phyloP scores from a whole-genome alignment of 2,797 vertebrate species.

The Capromys pilorides region DNA sequence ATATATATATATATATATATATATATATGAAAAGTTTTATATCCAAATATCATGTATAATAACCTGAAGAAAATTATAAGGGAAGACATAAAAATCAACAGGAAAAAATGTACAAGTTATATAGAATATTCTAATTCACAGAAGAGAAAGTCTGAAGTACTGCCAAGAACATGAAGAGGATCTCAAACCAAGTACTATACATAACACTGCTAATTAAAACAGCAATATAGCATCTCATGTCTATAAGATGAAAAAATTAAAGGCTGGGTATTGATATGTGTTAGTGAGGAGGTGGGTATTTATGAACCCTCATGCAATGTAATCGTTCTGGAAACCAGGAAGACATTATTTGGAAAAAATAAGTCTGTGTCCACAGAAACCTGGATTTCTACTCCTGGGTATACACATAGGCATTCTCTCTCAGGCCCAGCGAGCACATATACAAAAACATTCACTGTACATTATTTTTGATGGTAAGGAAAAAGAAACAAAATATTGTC shows the following conservation, averaged over 20 bases:
- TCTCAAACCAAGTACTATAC: constrained; percentile 20
- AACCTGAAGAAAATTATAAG: no score
- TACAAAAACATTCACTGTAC: background rate
- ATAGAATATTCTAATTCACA: background rate
- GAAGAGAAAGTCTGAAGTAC: background rate
- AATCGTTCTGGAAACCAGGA: background rate
- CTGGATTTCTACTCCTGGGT: background rate
- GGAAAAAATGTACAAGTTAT: no score
- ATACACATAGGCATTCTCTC: background rate
- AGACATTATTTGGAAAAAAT: background rate
- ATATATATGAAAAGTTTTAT: no score
- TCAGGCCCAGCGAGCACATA: background rate
- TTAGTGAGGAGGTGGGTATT: background rate
- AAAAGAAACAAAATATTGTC: background rate
- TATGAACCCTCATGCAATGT: background rate
- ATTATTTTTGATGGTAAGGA: background rate
- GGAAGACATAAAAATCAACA: no score
- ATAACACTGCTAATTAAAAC: constrained; percentile 52
- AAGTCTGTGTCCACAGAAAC: background rate
- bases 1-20: no score
- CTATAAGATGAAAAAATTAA: background rate
- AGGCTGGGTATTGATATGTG: background rate
- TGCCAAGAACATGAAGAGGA: background rate
- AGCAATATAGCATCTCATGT: background rate
- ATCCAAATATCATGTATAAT: no score